A percentile compares a stretch with the other conserved stretches of the same genome.
These are phyloP conservation scores for Nibea albiflora DNA, from an alignment of 2,113 vertebrate species.

Conservation along the genomic window DNA sequence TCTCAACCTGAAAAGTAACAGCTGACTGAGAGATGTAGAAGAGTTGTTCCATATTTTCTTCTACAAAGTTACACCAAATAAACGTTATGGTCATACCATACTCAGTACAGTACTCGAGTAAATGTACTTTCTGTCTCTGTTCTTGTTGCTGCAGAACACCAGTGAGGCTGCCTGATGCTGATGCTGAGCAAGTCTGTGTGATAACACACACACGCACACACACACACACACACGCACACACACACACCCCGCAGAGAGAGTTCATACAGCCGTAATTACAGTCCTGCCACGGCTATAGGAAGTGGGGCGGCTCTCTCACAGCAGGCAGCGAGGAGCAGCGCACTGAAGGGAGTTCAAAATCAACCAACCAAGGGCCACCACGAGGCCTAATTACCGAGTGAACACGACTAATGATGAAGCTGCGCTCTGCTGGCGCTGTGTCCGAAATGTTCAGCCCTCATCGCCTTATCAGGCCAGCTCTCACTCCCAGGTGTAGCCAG, in stretches of 20 bases:
- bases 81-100: not conserved
- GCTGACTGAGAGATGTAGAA: not conserved
- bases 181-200: constrained; percentile 35
- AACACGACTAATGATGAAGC: constrained; percentile 64
- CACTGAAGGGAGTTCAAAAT: constrained; percentile 50
- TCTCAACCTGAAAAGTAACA: not conserved
- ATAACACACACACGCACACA: constrained; percentile 26
- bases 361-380: constrained; percentile 56
- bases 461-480: constrained; percentile 33
- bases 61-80: not conserved
- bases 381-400: constrained; percentile 70
- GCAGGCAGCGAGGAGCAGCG: constrained; percentile 43
- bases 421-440: constrained; percentile 24
- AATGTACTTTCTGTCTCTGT: not conserved
- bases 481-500: constrained; percentile 28
- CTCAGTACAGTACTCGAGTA: not conserved
- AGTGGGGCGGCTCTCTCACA: constrained; percentile 45
- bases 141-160: constrained; percentile 19
- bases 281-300: constrained; percentile 60
- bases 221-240: not conserved
- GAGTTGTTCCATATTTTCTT: not conserved
- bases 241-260: constrained; percentile 18
- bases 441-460: constrained; percentile 46
- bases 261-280: constrained; percentile 68
- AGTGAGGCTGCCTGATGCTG: constrained; percentile 1